phyloP scores from a whole-genome alignment of 2,797 vertebrate species.

The Cossypha dichroa region DNA sequence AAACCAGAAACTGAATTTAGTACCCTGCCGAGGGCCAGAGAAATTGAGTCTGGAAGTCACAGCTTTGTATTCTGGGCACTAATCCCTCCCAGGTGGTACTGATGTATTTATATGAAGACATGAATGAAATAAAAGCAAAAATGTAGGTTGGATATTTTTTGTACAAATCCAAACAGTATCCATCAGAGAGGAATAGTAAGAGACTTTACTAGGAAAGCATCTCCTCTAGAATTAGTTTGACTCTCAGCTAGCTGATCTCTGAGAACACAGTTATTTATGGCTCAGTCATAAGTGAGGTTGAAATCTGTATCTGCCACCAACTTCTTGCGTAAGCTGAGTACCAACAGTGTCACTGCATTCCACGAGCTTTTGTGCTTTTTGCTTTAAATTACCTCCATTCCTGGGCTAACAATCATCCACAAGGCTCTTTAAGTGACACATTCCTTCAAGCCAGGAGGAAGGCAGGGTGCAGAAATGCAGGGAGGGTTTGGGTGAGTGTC shows the following conservation, averaged over 20 bases:
- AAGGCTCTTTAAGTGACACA: accelerated
- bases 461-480: background rate
- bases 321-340: background rate
- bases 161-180: background rate
- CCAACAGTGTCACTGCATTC: accelerated
- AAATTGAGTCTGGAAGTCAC: background rate
- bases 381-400: background rate
- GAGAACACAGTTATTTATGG: background rate
- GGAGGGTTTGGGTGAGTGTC: background rate
- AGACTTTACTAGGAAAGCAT: background rate
- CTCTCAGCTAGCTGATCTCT: background rate
- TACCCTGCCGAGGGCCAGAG: background rate
- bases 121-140: background rate
- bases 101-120: background rate
- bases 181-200: background rate
- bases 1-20: background rate
- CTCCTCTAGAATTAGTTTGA: background rate
- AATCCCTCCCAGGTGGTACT: background rate
- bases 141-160: background rate
- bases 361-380: background rate
- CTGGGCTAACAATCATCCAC: background rate
- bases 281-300: background rate
- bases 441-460: background rate
- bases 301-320: background rate
- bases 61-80: background rate